Conservation (phyloP, 2,797 vertebrate species). For the Myotis daubentonii region DNA sequence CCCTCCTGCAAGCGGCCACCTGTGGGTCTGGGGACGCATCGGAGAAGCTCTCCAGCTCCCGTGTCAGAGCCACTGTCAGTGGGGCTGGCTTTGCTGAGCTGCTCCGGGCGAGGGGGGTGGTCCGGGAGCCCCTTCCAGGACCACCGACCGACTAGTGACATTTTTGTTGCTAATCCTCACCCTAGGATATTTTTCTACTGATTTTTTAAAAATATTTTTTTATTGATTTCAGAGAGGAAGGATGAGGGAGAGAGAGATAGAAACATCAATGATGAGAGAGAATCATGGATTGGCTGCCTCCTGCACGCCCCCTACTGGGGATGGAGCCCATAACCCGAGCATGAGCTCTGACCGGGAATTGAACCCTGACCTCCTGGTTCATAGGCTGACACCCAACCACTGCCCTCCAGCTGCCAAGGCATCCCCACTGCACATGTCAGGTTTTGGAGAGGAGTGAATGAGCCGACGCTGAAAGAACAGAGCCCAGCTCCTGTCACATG, state of each 20-base stretch:
- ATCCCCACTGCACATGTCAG: neutral
- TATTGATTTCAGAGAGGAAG: no score
- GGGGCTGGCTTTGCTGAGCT: neutral
- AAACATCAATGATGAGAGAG: no score
- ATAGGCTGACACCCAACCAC: no score
- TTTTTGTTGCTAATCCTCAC: neutral
- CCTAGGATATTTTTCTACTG: no score
- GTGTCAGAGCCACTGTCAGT: neutral
- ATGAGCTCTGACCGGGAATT: no score
- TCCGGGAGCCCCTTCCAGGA: neutral
- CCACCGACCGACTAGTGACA: neutral
- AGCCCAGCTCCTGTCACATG: neutral
- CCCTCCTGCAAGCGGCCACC: neutral
- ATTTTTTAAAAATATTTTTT: no score
- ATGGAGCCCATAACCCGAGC: no score
- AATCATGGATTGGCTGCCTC: no score
- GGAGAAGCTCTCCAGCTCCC: neutral
- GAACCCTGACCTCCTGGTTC: no score
- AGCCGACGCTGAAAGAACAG: fast-evolving
- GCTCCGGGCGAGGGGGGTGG: neutral
- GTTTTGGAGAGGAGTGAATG: neutral
- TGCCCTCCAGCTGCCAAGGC: neutral
- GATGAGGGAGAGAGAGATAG: no score
- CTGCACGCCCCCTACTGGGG: no score
- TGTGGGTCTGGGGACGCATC: neutral